Percentiles rank a stretch among this genome's conserved stretches.
Evolutionary conservation across 2,888 invertebrate species (phyloP).

Genomic region (Caenorhabditis virilis): DNA sequence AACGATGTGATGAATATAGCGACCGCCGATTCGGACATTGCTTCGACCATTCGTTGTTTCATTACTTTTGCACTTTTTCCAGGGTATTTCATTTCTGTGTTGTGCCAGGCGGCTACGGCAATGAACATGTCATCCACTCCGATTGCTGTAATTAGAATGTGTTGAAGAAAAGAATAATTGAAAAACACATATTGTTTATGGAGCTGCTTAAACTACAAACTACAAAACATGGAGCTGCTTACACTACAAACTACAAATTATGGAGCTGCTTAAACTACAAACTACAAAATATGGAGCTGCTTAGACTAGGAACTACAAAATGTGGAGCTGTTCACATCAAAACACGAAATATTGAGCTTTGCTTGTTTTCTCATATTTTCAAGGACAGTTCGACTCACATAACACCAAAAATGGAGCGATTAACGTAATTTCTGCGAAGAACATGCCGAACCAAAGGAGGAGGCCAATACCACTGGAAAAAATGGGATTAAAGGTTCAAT

Average conservation of each 20-base stretch:
- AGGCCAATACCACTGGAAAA: constrained; percentile 82
- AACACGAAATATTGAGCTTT: too few species aligned
- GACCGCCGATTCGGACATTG: constrained; percentile 89
- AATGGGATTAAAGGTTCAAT: too few species aligned
- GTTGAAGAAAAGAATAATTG: too few species aligned
- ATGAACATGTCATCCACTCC: constrained; percentile 96
- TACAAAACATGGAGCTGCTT: too few species aligned
- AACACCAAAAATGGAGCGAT: constrained; percentile 88
- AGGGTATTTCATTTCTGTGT: constrained; percentile 75
- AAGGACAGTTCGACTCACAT: constrained; percentile 49
- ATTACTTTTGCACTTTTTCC: constrained; percentile 71
- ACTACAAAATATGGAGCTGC: too few species aligned
- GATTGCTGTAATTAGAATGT: constrained; percentile 84
- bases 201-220: too few species aligned
- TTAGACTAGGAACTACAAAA: too few species aligned
- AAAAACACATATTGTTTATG: too few species aligned
- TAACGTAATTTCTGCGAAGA: constrained; percentile 90
- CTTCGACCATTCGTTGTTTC: constrained; percentile 84
- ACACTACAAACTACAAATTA: too few species aligned
- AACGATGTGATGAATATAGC: constrained; percentile 92
- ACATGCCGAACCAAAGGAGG: constrained; percentile 86
- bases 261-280: too few species aligned
- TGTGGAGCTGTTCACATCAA: too few species aligned
- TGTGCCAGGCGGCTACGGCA: constrained; percentile 90
- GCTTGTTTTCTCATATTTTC: too few species aligned